Percentiles rank a stretch among this genome's conserved stretches.
Evolutionary conservation across 2,113 vertebrate species (phyloP).

Genomic region (Pica pica): DNA sequence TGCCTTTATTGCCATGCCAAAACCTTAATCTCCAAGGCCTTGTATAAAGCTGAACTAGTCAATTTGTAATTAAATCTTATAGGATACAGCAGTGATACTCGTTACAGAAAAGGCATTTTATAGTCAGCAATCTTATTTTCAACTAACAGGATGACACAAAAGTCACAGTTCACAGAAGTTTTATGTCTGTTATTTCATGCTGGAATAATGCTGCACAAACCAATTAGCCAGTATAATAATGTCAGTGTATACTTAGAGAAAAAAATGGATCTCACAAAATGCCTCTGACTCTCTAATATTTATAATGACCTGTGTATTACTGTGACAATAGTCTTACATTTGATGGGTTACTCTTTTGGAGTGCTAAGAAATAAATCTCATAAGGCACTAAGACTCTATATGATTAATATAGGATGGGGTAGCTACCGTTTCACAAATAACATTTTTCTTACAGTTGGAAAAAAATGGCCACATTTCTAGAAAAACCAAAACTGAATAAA

Average conservation of each 20-base stretch:
- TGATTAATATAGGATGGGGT: neutral
- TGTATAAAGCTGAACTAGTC: neutral
- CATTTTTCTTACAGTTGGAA: neutral
- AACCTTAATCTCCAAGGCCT: neutral
- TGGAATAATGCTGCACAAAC: neutral
- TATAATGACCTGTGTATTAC: neutral
- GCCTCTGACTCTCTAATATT: neutral
- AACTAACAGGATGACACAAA: neutral
- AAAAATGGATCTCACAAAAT: neutral
- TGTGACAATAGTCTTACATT: neutral
- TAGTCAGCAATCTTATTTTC: neutral
- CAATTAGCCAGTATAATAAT: neutral
- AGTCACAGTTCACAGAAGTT: neutral
- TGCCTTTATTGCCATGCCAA: neutral
- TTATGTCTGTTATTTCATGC: neutral
- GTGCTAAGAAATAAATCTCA: neutral
- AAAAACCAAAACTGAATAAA: neutral
- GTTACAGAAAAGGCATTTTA: neutral
- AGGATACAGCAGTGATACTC: neutral
- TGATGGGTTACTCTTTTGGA: neutral
- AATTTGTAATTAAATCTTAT: constrained; percentile 17
- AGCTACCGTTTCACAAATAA: neutral
- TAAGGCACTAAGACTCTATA: neutral
- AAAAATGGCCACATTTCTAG: neutral
- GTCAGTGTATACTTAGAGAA: neutral